Evolutionary conservation across 2,888 invertebrate species (phyloP), one percentile per base, ranked within the genome.

Genomic region (Chymomyza amoena): DNA sequence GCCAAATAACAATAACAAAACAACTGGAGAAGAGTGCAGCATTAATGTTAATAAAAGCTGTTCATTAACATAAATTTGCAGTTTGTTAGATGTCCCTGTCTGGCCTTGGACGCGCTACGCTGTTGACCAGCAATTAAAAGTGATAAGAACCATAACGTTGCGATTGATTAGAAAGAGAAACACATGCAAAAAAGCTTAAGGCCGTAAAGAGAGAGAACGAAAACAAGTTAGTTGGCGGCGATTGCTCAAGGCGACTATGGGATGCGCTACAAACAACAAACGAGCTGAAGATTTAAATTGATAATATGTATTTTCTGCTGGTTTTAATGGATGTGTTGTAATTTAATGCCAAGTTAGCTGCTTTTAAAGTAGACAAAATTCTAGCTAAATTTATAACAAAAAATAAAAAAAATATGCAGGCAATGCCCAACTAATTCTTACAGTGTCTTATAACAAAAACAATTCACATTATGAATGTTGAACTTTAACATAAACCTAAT

Each of bases 131-230:
- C 39, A 45, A 45, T 45, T 45, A 45, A 45, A 45, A 45, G 39
- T 45, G 72, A 77, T 76, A 78, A 74, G 70, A 78, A 71, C 57
- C 36, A 56, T 69, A 84, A 69, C 63, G 64, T 61, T 51, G 61
- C 64, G 68, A 65, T 56, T 51, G 68, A 25, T 13, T 36, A 63
- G 9, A 52, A 32, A 52, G 59, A 61, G 36, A 32, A 36, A 36
- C 36, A 2, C 13, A 45, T 45, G 69, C 68, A 69, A 61, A 62
- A 69, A 64, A 72, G 78, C 72, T 69, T 57, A 25, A 32, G 52
- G 20, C 16, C 0, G 54, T 18, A 54, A 18, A 20, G 20, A 54
- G 20, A 16, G 20, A 16, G 7, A 25, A 39, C 7, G 9, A 60
- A 70, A 69, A 69, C 65, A 36, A 28, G 13, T 51, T 6, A 39